A percentile compares a stretch with the other conserved stretches of the same genome.
Evolutionary conservation across 2,797 vertebrate genomes (phyloP).

Genomic region (Helarctos malayanus): DNA sequence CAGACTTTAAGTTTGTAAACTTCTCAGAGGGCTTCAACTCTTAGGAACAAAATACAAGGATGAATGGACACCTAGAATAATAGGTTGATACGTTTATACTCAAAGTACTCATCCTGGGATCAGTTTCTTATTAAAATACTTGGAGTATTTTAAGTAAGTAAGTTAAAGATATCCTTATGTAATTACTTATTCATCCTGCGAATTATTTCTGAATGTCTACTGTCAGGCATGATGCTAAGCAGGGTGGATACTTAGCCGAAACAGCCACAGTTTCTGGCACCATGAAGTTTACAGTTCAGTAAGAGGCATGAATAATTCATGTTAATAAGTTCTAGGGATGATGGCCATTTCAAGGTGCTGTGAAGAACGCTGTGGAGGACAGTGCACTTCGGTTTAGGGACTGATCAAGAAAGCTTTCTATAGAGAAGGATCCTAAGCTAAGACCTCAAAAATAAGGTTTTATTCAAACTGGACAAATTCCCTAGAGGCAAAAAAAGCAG

Average conservation of each 20-base stretch:
- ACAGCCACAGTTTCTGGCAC: neutral
- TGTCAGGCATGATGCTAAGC: neutral
- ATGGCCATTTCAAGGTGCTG: neutral
- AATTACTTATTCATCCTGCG: neutral
- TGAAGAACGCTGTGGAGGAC: neutral
- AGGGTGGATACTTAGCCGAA: neutral
- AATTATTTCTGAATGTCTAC: neutral
- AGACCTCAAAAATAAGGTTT: conserved; percentile 29
- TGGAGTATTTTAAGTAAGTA: neutral
- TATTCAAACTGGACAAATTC: conserved; percentile 65
- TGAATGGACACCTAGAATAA: neutral
- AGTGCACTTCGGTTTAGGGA: conserved; percentile 39
- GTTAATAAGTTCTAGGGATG: neutral
- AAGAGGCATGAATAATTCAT: neutral
- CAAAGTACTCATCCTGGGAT: neutral
- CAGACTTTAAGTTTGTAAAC: neutral
- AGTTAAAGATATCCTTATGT: neutral
- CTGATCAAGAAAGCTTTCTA: conserved; percentile 36
- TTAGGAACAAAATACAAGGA: neutral
- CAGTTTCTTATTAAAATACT: neutral
- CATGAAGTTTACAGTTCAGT: neutral
- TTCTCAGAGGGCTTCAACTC: neutral
- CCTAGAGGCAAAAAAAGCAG: conserved; percentile 26
- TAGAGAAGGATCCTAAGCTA: conserved; percentile 10
- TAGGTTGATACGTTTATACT: neutral